These are phyloP conservation scores for Chunga burmeisteri DNA, from an alignment of 2,113 vertebrate genomes.

Conservation along the genomic window DNA sequence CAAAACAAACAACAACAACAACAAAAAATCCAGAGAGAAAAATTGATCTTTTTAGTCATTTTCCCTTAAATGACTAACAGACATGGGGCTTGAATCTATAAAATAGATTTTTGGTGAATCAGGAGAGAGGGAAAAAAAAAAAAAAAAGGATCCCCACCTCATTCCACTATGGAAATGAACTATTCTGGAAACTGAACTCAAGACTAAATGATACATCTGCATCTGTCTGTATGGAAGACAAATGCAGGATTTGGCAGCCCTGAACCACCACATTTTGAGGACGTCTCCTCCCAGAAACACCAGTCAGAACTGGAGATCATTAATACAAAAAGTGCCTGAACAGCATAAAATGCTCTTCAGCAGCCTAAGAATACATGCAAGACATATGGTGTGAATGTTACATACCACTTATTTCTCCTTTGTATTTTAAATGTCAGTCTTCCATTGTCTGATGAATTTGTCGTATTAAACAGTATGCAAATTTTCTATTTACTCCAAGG, in stretches of 20 bases:
- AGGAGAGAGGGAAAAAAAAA: background rate
- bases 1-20: background rate
- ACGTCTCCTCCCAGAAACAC: background rate
- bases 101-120: background rate
- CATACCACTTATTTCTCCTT: background rate
- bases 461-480: background rate
- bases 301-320: background rate
- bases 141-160: rapidly evolving
- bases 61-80: background rate
- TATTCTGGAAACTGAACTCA: background rate
- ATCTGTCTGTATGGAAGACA: background rate
- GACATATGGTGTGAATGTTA: background rate
- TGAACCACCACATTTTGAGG: background rate
- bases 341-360: background rate
- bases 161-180: background rate
- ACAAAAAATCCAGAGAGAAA: background rate
- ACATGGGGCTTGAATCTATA: background rate
- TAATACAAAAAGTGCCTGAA: background rate
- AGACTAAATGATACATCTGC: background rate
- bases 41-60: background rate
- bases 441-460: background rate
- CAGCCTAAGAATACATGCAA: background rate
- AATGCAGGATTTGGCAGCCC: background rate
- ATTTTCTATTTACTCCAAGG: background rate
- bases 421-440: background rate